These are phyloP conservation scores for Seira sanloemensis DNA, from an alignment of 2,888 invertebrate species.

Conservation along the genomic window DNA sequence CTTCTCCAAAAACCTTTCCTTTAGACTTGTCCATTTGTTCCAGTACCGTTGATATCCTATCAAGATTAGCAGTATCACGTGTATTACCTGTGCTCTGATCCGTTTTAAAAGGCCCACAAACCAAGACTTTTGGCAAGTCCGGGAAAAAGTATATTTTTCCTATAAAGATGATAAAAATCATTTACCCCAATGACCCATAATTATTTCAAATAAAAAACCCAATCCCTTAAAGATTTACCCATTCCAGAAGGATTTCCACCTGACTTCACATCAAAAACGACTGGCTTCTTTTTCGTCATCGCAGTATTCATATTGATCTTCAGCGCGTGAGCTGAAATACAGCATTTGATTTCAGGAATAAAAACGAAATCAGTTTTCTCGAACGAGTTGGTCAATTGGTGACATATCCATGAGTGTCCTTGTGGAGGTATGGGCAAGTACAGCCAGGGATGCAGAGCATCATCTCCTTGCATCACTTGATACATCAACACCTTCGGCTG, in stretches of 20 bases:
- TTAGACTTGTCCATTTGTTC: slow-evolving; percentile 36
- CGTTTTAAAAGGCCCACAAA: slow-evolving; percentile 62
- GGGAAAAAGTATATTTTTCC: slow-evolving; percentile 63
- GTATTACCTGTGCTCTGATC: slow-evolving; percentile 31
- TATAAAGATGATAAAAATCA: slow-evolving; percentile 12
- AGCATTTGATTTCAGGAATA: slow-evolving; percentile 61
- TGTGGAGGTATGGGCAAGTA: slow-evolving; percentile 58
- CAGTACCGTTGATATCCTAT: slow-evolving; percentile 35
- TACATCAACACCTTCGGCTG: slow-evolving; percentile 58
- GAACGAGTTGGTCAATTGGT: slow-evolving; percentile 38
- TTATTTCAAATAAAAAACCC: neutral
- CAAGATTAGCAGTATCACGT: slow-evolving; percentile 12
- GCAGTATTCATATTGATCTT: slow-evolving; percentile 51
- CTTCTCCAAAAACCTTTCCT: slow-evolving; percentile 41
- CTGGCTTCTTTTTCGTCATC: slow-evolving; percentile 34
- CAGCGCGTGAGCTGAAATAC: slow-evolving; percentile 50
- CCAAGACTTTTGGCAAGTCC: slow-evolving; percentile 53
- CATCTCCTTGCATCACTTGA: slow-evolving; percentile 48
- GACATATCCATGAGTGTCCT: slow-evolving; percentile 62
- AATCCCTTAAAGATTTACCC: slow-evolving; percentile 12
- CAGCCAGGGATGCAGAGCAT: slow-evolving; percentile 53
- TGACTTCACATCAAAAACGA: slow-evolving; percentile 41
- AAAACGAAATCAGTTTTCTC: slow-evolving; percentile 43
- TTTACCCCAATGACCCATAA: neutral
- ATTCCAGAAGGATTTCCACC: slow-evolving; percentile 31